phyloP scores from a whole-genome alignment of 2,888 invertebrate genomes.

The Acrocyrtus sp. region DNA sequence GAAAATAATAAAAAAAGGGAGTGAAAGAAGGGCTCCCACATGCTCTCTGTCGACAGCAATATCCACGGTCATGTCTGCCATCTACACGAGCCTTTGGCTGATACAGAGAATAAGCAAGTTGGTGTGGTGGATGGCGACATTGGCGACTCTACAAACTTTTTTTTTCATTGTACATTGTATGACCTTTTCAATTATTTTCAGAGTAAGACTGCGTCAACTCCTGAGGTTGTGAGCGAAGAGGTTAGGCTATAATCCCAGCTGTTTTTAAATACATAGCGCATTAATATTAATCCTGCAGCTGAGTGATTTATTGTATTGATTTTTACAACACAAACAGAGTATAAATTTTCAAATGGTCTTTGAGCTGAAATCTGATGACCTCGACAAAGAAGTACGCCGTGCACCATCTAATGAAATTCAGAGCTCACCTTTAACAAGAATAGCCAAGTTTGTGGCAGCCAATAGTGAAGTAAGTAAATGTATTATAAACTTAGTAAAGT shows the following conservation, averaged over 20 bases:
- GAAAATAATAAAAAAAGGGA: no score
- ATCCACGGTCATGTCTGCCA: no score
- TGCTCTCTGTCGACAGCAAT: no score
- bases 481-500: not conserved
- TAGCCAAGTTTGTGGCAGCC: slow-evolving; percentile 87
- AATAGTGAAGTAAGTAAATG: slow-evolving; percentile 72
- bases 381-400: slow-evolving; percentile 74
- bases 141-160: not conserved
- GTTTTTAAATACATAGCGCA: not conserved
- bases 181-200: no score
- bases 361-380: slow-evolving; percentile 79
- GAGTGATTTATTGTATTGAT: not conserved
- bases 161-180: not conserved
- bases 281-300: not conserved
- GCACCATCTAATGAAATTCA: slow-evolving; percentile 76
- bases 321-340: no score
- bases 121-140: no score
- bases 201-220: slow-evolving; percentile 75
- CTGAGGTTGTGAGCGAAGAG: slow-evolving; percentile 68
- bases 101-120: no score
- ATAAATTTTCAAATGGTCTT: slow-evolving; percentile 84
- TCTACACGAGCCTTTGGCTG: no score
- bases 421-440: slow-evolving; percentile 77
- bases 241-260: slow-evolving; percentile 33
- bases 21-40: no score